Evolutionary conservation across 2,113 vertebrate genomes (phyloP), one percentile per base, ranked within the genome.

Genomic region (Alligator mississippiensis): DNA sequence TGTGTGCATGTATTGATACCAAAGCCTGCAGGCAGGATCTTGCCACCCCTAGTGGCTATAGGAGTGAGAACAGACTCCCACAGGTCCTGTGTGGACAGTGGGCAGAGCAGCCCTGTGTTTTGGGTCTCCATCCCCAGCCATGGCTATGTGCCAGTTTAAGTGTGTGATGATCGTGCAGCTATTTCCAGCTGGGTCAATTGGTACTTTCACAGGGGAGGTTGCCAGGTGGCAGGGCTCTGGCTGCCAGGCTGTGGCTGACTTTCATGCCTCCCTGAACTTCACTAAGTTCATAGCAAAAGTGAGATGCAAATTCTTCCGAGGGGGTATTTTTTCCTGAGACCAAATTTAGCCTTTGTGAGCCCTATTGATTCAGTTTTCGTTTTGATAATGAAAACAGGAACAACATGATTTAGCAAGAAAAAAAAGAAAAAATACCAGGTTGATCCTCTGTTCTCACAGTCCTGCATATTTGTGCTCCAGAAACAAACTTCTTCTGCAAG

Each of bases 301-400:
- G 87, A 95, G 95, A 97, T 97, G 96, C 95, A 97, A 95, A 96
- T 96, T 55, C 91, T 94, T 91, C 92, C 0, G 77, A 79, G 92
- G 91, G 82, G 94, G 92, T 87, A 82, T 77, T 92, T 97, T 88
- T 91, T 70, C 91, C 87, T 76, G 63, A 66, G 72, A 58, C 93
- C 93, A 90, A 96, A 94, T 94, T 96, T 95, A 97, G 95, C 57
- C 84, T 82, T 91, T 28, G 68, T 81, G 57, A 70, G 82, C 84
- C 88, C 30, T 25, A 47, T 87, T 91, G 66, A 68, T 91, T 77
- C 5, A 4, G 0, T 47, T 47, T 13, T 91, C 72, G 1, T 93
- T 95, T 96, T 80, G 88, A 94, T 93, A 93, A 89, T 94, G 95
- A 95, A 95, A 97, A 94, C 88, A 96, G 95, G 94, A 97, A 96